Percentiles rank a stretch among this genome's conserved stretches.
Conservation (phyloP, 2,797 vertebrate species). For the Paratrypauchen microcephalus region DNA sequence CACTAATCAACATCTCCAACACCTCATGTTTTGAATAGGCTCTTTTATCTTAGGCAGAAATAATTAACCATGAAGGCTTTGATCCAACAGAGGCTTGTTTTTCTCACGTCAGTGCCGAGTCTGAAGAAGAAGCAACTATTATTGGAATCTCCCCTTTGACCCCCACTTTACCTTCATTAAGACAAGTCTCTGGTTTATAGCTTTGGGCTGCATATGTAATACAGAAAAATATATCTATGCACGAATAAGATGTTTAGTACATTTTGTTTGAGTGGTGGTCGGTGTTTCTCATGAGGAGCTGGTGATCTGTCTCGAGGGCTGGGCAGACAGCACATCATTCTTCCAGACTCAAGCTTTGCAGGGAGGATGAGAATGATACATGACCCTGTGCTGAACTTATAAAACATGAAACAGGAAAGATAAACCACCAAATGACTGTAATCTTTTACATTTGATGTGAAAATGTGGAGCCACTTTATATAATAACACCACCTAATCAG, state of each 20-base stretch:
- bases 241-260: slow-evolving; percentile 2
- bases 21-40: background rate
- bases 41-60: background rate
- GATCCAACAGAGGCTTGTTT: slow-evolving; percentile 11
- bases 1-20: background rate
- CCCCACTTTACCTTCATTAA: slow-evolving; percentile 19
- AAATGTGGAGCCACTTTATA: background rate
- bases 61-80: slow-evolving; percentile 1
- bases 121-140: slow-evolving; percentile 13
- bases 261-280: background rate
- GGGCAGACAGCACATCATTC: slow-evolving; percentile 38
- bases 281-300: slow-evolving; percentile 11
- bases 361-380: background rate
- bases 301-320: slow-evolving; percentile 22
- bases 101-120: background rate
- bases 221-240: background rate
- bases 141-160: slow-evolving; percentile 38
- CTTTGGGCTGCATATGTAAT: slow-evolving; percentile 10
- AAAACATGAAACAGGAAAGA: background rate
- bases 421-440: slow-evolving; percentile 8
- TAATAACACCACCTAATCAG: too few relatives aligned
- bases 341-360: slow-evolving; percentile 8
- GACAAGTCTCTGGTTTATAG: slow-evolving; percentile 39
- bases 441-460: background rate
- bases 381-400: background rate